Evolutionary conservation across 2,113 vertebrate species (phyloP), one percentile per base, ranked within the genome.

Genomic region (Leptobrachium leishanense): DNA sequence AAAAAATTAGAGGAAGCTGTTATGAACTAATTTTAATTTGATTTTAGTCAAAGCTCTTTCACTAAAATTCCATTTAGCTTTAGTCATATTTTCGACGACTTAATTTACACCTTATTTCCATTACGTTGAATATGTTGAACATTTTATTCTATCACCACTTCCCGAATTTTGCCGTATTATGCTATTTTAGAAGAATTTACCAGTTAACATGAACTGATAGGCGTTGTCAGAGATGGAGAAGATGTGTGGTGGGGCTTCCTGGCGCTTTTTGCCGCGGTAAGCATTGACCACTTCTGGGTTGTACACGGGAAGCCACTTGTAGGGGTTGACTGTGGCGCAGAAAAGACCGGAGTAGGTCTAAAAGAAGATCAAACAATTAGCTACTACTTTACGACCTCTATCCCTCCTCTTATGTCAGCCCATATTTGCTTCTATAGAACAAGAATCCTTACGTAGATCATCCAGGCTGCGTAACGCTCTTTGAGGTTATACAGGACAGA

Each of bases 241-340:
- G 87, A 95, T 95, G 84, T 96, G 95, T 3, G 95, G 94, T 0
- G 92, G 94, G 12, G 93, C 93, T 86, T 95, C 94, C 82, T 95
- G 93, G 44, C 92, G 89, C 86, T 95, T 95, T 67, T 96, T 96
- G 84, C 93, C 95, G 20, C 93, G 53, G 84, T 96, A 96, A 74
- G 83, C 93, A 0, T 4, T 0, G 73, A 91, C 89, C 69, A 93
- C 93, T 76, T 87, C 83, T 0, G 90, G 85, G 11, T 91, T 91
- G 81, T 94, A 94, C 65, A 94, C 92, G 68, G 85, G 88, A 75
- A 90, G 86, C 89, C 87, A 87, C 79, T 73, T 82, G 76, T 86
- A 90, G 12, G 90, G 84, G 83, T 85, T 90, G 82, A 85, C 66
- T 20, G 88, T 86, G 70, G 83, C 63, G 0, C 87, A 87, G 84